These are phyloP conservation scores for Nematostella vectensis DNA, from an alignment of 92 coral and sea anemone genomes.

Conservation along the genomic window DNA sequence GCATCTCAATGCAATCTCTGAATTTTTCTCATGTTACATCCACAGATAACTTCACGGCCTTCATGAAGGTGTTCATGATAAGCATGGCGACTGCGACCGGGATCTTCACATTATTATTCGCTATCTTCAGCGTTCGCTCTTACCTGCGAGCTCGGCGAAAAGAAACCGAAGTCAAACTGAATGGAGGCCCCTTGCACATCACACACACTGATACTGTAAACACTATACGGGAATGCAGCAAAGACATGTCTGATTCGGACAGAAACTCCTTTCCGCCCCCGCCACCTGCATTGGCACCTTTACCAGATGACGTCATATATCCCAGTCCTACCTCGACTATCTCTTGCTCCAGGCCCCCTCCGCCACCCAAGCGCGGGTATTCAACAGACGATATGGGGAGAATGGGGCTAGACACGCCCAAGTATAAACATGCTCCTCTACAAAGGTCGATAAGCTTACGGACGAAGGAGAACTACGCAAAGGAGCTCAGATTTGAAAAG, in stretches of 20 bases:
- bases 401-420: constrained; percentile 15
- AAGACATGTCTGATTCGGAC: constrained; percentile 8
- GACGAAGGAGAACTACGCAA: constrained; percentile 10
- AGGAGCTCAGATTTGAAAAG: constrained; percentile 22
- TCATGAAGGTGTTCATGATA: constrained; percentile 14
- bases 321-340: constrained; percentile 26
- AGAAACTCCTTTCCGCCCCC: constrained; percentile 28
- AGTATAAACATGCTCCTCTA: constrained; percentile 7
- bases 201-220: neutral
- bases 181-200: neutral
- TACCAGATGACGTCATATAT: constrained; percentile 30
- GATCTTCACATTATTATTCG: neutral
- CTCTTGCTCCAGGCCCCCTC: constrained; percentile 26
- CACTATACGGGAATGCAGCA: neutral
- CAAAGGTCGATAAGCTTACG: constrained; percentile 27
- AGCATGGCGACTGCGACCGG: constrained; percentile 11
- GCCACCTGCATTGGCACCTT: constrained; percentile 23
- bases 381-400: constrained; percentile 26
- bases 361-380: constrained; percentile 13
- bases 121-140: constrained; percentile 3
- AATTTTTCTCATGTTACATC: neutral
- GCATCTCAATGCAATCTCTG: no score
- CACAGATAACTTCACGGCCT: constrained; percentile 9
- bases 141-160: neutral
- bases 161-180: neutral